phyloP scores from a whole-genome alignment of 92 coral and sea anemone genomes.

The Palythoa grandis region DNA sequence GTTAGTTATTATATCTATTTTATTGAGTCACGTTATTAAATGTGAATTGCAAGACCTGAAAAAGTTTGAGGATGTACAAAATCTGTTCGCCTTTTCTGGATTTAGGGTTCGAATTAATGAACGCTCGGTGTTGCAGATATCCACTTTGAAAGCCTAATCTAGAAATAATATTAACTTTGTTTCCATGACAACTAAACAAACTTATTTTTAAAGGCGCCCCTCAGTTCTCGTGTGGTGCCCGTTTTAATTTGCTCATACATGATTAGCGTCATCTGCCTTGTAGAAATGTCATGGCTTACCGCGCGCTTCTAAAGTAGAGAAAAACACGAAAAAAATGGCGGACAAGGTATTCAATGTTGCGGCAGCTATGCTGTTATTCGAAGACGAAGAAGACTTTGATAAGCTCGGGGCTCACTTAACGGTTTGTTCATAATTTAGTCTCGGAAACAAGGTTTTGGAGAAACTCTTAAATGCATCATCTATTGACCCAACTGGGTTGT shows the following conservation, averaged over 20 bases:
- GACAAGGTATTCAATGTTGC: conserved; percentile 18
- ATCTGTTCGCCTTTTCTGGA: not conserved
- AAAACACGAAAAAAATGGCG: not conserved
- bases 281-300: not conserved
- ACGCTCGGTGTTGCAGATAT: not conserved
- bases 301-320: not conserved
- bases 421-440: conserved; percentile 2
- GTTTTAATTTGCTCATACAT: not conserved
- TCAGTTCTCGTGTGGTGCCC: not conserved
- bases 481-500: no score
- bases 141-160: not conserved
- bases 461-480: not conserved
- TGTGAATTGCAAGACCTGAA: not conserved
- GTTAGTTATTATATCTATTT: no score
- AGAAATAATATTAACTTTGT: not conserved
- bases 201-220: not conserved
- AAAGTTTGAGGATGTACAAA: not conserved
- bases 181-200: not conserved
- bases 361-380: conserved; percentile 19
- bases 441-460: not conserved
- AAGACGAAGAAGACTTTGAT: conserved; percentile 12
- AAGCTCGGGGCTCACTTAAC: not conserved
- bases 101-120: not conserved
- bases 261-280: not conserved
- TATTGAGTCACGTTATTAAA: no score